Base-by-base conservation (phyloP, 2,113 vertebrate species). In the Psilopsiagon aurifrons region DNA sequence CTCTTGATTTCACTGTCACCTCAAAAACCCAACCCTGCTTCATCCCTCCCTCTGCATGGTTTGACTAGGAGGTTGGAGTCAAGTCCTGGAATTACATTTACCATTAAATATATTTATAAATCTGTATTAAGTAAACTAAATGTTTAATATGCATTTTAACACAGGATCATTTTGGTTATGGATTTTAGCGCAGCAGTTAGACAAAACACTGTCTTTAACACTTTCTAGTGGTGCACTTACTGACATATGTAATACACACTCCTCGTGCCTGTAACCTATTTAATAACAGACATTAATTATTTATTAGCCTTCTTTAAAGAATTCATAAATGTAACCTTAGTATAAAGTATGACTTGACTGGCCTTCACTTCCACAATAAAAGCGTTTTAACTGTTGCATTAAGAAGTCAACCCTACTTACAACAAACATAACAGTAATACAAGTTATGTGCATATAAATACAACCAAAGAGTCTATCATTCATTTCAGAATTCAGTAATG, bases 261-360 rank as follows among this genome's bases (percentile, higher is more conserved):
- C 62, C 76, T 92, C 83, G 83, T 67, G 83, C 47, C 69, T 75
- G 85, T 92, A 95, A 86, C 86, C 69, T 93, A 73, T 86, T 96
- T 90, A 94, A 94, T 95, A 96, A 96, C 68, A 81, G 39, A 64
- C 66, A 90, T 91, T 84, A 94, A 86, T 95, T 94, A 96, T 94
- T 95, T 94, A 95, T 93, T 94, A 88, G 52, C 27, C 22, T 27
- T 84, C 86, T 86, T 92, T 90, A 93, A 97, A 87, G 92, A 95
- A 95, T 92, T 96, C 87, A 92, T 94, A 96, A 97, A 94, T 43
- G 41, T 62, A 87, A 49, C 69, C 44, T 89, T 75, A 88, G 69
- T 71, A 91, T 76, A 79, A 95, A 90, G 66, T 41, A 76, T 31
- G 76, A 82, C 73, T 81, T 49, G 80, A 60, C 57, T 86, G 86